These are phyloP conservation scores for Phengaris alcon DNA, from an alignment of 2,888 invertebrate species.

Conservation along the genomic window DNA sequence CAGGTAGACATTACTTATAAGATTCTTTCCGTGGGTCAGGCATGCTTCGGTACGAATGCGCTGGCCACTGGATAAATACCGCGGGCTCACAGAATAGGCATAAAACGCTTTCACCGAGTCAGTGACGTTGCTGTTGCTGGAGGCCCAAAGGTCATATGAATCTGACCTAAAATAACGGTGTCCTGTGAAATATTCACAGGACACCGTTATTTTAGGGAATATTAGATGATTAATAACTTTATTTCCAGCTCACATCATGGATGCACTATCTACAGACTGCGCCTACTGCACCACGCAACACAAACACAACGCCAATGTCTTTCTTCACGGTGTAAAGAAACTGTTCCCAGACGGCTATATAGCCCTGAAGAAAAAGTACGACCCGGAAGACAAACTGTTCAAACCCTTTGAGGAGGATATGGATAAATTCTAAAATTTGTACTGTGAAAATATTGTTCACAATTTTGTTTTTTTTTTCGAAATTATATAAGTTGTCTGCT, in stretches of 20 bases:
- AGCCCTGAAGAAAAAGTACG: constrained; percentile 6
- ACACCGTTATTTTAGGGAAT: too few relatives aligned
- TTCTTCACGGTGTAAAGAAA: constrained; percentile 1
- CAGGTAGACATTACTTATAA: too few relatives aligned
- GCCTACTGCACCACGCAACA: constrained; percentile 13
- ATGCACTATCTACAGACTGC: not conserved
- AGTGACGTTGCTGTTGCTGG: too few relatives aligned
- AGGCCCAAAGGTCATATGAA: too few relatives aligned
- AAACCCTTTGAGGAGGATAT: not conserved
- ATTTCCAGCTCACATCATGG: constrained; percentile 19
- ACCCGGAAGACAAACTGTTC: constrained; percentile 12
- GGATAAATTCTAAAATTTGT: not conserved
- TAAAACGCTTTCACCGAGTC: too few relatives aligned
- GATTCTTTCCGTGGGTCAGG: too few relatives aligned
- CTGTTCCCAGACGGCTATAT: constrained; percentile 3
- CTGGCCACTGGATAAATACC: too few relatives aligned
- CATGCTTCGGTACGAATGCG: too few relatives aligned
- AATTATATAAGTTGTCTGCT: not conserved
- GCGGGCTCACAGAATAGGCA: too few relatives aligned
- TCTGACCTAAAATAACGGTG: too few relatives aligned
- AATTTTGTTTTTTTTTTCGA: not conserved
- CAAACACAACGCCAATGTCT: constrained; percentile 24
- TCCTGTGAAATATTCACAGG: too few relatives aligned
- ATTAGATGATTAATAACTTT: not conserved
- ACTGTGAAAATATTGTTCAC: not conserved